These are phyloP conservation scores for Glossophaga mutica DNA, from an alignment of 2,797 vertebrate species.

Conservation along the genomic window DNA sequence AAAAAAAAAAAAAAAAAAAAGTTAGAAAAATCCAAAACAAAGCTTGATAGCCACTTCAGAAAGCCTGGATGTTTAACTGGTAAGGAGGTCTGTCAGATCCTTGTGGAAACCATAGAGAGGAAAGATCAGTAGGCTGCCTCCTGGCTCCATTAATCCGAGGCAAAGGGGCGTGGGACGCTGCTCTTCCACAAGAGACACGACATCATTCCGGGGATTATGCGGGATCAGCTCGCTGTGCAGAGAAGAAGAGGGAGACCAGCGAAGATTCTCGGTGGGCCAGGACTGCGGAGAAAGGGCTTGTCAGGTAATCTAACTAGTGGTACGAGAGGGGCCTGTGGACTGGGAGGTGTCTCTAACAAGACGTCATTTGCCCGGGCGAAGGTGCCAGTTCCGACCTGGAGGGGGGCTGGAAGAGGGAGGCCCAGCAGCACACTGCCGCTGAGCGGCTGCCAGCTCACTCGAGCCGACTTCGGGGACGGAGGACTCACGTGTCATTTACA, in stretches of 20 bases:
- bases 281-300: slow-evolving; percentile 85
- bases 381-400: slow-evolving; percentile 82
- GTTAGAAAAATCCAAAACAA: slow-evolving; percentile 87
- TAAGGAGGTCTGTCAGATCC: slow-evolving; percentile 87
- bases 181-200: slow-evolving; percentile 86
- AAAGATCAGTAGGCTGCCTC: slow-evolving; percentile 93
- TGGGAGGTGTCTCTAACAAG: slow-evolving; percentile 88
- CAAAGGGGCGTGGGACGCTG: slow-evolving; percentile 84
- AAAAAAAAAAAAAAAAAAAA: slow-evolving; percentile 82
- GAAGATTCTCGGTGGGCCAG: slow-evolving; percentile 85
- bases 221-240: slow-evolving; percentile 85
- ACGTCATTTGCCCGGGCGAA: slow-evolving; percentile 84
- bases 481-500: not conserved
- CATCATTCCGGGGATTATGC: slow-evolving; percentile 91
- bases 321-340: slow-evolving; percentile 83
- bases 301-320: slow-evolving; percentile 87
- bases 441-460: slow-evolving; percentile 53
- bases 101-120: slow-evolving; percentile 86
- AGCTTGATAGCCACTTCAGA: slow-evolving; percentile 83
- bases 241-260: slow-evolving; percentile 81
- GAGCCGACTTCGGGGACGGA: slow-evolving; percentile 37
- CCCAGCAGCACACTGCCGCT: slow-evolving; percentile 77
- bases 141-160: slow-evolving; percentile 94
- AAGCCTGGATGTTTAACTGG: slow-evolving; percentile 84
- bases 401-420: slow-evolving; percentile 49